A percentile compares a stretch with the other conserved stretches of the same genome.
These are phyloP conservation scores for Platygyra sinensis DNA, from an alignment of 64 coral and sea anemone genomes.

Conservation along the genomic window DNA sequence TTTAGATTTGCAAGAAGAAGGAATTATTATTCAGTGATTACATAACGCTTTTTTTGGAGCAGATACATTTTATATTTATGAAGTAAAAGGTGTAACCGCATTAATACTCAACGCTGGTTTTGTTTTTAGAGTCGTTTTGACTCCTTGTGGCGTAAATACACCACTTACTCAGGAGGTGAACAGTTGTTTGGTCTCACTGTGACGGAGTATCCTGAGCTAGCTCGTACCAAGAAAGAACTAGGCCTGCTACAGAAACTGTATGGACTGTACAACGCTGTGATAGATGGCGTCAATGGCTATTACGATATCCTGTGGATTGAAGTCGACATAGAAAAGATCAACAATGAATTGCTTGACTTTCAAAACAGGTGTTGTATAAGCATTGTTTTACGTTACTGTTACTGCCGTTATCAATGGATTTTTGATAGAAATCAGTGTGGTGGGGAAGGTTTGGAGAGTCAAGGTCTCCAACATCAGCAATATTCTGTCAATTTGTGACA, in stretches of 20 bases:
- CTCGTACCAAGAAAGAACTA: constrained; percentile 87
- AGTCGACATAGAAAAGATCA: constrained; percentile 94
- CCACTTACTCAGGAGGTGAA: constrained; percentile 88
- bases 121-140: constrained; percentile 80
- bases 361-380: constrained; percentile 71
- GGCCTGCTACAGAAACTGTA: constrained; percentile 88
- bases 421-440: no score
- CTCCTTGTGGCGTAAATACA: constrained; percentile 82
- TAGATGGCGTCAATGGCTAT: constrained; percentile 89
- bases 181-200: constrained; percentile 87
- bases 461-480: no score
- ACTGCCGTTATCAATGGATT: no score
- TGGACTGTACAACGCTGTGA: constrained; percentile 90
- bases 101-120: neutral
- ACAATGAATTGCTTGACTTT: constrained; percentile 85
- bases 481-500: no score
- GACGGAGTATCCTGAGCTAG: constrained; percentile 81
- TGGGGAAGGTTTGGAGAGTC: no score
- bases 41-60: no score
- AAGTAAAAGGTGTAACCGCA: neutral
- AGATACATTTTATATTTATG: no score
- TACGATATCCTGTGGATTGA: constrained; percentile 97
- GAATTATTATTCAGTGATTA: no score
- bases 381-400: neutral
- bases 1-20: no score